Conservation (phyloP, 2,797 vertebrate species). For the Orestias chungarensis region DNA sequence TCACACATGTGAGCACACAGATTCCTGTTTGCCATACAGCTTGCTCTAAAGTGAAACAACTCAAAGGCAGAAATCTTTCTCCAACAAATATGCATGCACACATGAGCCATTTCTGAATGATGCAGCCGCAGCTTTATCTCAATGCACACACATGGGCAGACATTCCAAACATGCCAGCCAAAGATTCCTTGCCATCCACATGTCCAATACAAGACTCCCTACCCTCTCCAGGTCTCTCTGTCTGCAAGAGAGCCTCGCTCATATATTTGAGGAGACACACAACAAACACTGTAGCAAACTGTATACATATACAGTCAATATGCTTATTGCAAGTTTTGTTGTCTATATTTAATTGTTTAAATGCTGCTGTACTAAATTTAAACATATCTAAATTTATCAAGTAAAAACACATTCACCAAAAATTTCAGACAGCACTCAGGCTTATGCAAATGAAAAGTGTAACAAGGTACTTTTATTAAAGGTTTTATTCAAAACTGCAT, state of each 20-base stretch:
- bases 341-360: neutral
- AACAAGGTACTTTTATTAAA: neutral
- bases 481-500: neutral
- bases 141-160: conserved; percentile 69
- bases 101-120: conserved; percentile 17
- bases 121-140: conserved; percentile 70
- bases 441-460: neutral
- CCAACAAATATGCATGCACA: neutral
- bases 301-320: neutral
- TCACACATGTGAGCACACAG: neutral
- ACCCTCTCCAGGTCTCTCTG: conserved; percentile 14
- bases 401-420: neutral
- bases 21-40: neutral
- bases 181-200: conserved; percentile 67
- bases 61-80: neutral
- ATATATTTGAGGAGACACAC: conserved; percentile 16
- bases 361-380: neutral
- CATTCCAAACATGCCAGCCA: conserved; percentile 67
- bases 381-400: neutral
- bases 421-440: neutral
- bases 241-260: conserved; percentile 23
- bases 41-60: neutral
- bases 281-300: conserved; percentile 7
- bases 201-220: conserved; percentile 67
- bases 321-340: neutral